Conservation (phyloP, 1,140 invertebrate genomes). For the Anastrepha obliqua region DNA sequence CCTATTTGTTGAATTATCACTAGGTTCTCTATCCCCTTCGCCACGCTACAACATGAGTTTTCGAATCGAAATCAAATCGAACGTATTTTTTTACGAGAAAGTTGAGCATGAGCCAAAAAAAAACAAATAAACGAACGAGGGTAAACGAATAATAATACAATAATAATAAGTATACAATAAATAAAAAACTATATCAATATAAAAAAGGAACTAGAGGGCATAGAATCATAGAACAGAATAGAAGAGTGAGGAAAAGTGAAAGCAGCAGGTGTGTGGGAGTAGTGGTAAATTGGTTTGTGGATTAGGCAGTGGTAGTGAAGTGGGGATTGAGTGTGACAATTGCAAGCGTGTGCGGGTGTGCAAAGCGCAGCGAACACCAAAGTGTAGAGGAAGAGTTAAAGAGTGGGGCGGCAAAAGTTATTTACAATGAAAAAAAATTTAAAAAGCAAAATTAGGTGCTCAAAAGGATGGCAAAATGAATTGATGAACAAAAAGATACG, state of each 20-base stretch:
- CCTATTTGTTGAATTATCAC: constrained; percentile 70
- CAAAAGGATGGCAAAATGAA: background rate
- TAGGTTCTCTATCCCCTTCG: constrained; percentile 70
- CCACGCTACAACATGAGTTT: constrained; percentile 59
- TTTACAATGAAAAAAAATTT: background rate
- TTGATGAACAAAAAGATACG: background rate
- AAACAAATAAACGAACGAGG: constrained; percentile 39
- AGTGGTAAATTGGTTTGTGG: background rate
- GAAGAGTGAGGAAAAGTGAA: background rate
- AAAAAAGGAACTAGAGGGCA: background rate
- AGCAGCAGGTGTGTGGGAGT: background rate
- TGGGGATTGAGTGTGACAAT: background rate
- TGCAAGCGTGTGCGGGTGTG: background rate
- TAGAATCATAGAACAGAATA: background rate
- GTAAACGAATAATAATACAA: constrained; percentile 51
- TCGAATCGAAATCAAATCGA: constrained; percentile 53
- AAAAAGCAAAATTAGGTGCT: background rate
- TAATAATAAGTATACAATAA: constrained; percentile 63
- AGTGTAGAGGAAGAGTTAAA: background rate
- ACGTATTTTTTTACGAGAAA: constrained; percentile 34
- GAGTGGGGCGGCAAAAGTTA: background rate
- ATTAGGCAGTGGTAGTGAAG: background rate
- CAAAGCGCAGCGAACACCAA: background rate
- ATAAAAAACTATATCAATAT: constrained; percentile 50
- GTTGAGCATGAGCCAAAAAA: constrained; percentile 52